These are phyloP conservation scores for Aphelinus atriplicis DNA, from an alignment of 1,140 invertebrate species.

Conservation along the genomic window DNA sequence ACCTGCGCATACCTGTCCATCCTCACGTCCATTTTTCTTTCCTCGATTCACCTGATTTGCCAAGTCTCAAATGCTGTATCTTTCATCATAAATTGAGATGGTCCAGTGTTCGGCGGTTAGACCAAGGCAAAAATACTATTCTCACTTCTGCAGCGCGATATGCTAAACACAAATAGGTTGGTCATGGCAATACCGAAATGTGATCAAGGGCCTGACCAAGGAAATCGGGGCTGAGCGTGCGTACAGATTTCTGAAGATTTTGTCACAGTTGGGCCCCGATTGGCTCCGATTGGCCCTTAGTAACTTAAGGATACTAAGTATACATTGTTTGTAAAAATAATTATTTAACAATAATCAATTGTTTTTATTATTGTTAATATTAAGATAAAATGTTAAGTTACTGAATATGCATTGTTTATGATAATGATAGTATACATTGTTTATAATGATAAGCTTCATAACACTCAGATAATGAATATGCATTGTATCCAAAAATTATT, in stretches of 20 bases:
- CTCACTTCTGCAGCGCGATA: not conserved
- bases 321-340: constrained; percentile 35
- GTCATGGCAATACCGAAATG: constrained; percentile 31
- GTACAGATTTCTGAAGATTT: not conserved
- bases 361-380: constrained; percentile 40
- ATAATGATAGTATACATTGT: constrained; percentile 23
- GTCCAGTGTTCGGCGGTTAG: not conserved
- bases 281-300: constrained; percentile 12
- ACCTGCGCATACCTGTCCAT: too few species aligned
- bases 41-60: not conserved
- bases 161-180: not conserved
- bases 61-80: not conserved
- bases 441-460: constrained; percentile 22
- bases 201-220: constrained; percentile 33
- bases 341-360: constrained; percentile 37
- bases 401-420: constrained; percentile 37
- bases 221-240: constrained; percentile 3
- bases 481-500: constrained; percentile 16
- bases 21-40: not conserved
- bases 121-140: not conserved
- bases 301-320: constrained; percentile 32
- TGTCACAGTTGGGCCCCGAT: not conserved
- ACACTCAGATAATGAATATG: constrained; percentile 13
- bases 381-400: constrained; percentile 35
- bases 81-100: not conserved